Base-by-base conservation (phyloP, 92 coral and sea anemone genomes). In the Phenganax marumi region DNA sequence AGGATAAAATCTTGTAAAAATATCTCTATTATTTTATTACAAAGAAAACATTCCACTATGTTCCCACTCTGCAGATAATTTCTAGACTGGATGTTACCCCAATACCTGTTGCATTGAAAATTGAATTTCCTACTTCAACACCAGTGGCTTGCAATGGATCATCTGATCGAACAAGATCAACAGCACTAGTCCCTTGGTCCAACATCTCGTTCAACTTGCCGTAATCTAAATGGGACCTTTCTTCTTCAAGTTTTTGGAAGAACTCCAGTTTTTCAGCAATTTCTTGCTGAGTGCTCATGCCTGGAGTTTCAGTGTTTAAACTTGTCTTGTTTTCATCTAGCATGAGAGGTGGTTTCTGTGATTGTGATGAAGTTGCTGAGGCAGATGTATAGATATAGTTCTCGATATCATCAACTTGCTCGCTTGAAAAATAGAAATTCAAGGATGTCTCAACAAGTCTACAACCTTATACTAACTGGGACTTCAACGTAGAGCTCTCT, bases 141-240 rank as follows among this genome's bases (percentile, higher is more conserved):
- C 98, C 98, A 12, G 98, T 95, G 25, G 93, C 98, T 72, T 92
- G 97, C 5, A 95, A 87, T 17, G 19, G 75, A 68, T 91, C 92
- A 64, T 79, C 78, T 50, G 84, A 85, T 33, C 72, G 70, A 19
- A 49, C 63, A 12, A 21, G 84, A 51, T 62, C 76, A 43, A 77
- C 33, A 53, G 18, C 55, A 39, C 77, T 71, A 0, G 77, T 68
- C 6, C 21, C 79, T 23, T 80, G 85, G 52, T 88, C 86, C 21
- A 91, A 85, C 77, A 94, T 83, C 79, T 92, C 91, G 17, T 87
- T 81, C 63, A 94, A 85, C 79, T 92, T 91, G 57, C 88, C 75
- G 62, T 92, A 94, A 72, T 94, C 97, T 39, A 92, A 85, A 51
- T 82, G 60, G 6, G 93, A 86, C 16, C 75, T 80, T 22, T 54